phyloP scores from a whole-genome alignment of 2,888 invertebrate genomes.

The Yponomeuta cagnagella region DNA sequence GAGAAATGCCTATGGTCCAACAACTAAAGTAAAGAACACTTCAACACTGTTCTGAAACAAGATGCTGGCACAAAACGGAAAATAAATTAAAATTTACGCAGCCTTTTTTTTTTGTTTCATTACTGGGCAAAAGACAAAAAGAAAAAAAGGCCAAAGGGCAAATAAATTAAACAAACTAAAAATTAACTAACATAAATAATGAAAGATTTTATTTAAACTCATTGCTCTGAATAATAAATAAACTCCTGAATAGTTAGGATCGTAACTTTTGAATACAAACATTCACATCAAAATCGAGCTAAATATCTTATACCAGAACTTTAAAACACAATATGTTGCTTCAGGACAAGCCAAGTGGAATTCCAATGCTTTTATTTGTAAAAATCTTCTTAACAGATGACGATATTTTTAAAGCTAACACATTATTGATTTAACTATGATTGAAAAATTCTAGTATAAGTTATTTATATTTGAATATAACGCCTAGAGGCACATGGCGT shows the following conservation, averaged over 20 bases:
- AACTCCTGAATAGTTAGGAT: slow-evolving; percentile 39
- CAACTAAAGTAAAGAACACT: neutral
- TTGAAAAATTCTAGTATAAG: neutral
- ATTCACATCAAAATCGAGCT: slow-evolving; percentile 1
- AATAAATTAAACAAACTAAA: slow-evolving; percentile 33
- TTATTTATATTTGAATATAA: slow-evolving; percentile 16
- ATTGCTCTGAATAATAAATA: slow-evolving; percentile 50
- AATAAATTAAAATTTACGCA: no score
- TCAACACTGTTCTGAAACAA: neutral
- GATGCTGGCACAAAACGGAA: no score
- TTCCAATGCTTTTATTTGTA: no score
- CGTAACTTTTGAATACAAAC: slow-evolving; percentile 1
- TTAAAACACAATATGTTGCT: neutral
- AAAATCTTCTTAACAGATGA: no score
- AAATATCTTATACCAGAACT: neutral
- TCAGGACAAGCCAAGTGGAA: neutral
- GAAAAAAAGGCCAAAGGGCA: neutral
- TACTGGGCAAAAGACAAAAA: neutral
- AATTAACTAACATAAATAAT: slow-evolving; percentile 35
- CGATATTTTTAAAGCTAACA: no score
- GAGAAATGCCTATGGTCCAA: neutral
- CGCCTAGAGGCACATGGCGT: neutral
- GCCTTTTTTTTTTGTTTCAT: no score
- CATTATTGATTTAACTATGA: neutral
- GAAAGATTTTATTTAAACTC: slow-evolving; percentile 52